Evolutionary conservation across 2,797 vertebrate species (phyloP).

Genomic region (Mormyrops attenuatus): DNA sequence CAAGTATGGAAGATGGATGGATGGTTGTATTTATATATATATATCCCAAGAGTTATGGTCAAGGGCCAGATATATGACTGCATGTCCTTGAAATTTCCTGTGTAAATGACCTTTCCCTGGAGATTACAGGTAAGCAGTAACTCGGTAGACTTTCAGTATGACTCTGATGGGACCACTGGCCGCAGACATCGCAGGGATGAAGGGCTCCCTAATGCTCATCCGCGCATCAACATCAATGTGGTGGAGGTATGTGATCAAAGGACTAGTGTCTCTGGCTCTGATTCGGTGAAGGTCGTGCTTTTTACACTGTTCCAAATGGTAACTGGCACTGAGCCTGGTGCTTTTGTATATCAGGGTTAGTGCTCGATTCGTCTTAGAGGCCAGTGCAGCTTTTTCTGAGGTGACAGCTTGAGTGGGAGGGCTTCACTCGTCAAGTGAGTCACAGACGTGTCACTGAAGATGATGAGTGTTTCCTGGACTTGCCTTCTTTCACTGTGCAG

Average conservation of each 20-base stretch:
- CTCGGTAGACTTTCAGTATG: neutral
- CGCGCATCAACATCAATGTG: neutral
- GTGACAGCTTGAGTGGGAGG: conserved; percentile 2
- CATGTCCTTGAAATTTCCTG: neutral
- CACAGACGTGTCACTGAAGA: neutral
- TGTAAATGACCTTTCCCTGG: neutral
- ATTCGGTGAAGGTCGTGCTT: neutral
- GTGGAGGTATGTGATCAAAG: neutral
- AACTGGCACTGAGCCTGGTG: neutral
- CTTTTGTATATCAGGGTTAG: neutral
- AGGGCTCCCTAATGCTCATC: neutral
- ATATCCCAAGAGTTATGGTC: neutral
- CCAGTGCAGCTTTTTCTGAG: neutral
- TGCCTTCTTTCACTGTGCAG: neutral
- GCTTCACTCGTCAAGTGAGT: neutral
- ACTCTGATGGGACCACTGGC: neutral
- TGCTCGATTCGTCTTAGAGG: conserved; percentile 2
- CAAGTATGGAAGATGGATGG: neutral
- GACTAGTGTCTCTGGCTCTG: neutral
- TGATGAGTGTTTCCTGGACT: neutral
- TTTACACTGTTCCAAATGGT: neutral
- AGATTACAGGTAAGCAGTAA: neutral
- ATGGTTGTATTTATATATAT: neutral
- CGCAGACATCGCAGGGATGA: neutral
- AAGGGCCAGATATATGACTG: neutral